Percentiles rank a stretch among this genome's conserved stretches.
These are phyloP conservation scores for Intellagama lesueurii DNA, from an alignment of 2,797 vertebrate species.

Conservation along the genomic window DNA sequence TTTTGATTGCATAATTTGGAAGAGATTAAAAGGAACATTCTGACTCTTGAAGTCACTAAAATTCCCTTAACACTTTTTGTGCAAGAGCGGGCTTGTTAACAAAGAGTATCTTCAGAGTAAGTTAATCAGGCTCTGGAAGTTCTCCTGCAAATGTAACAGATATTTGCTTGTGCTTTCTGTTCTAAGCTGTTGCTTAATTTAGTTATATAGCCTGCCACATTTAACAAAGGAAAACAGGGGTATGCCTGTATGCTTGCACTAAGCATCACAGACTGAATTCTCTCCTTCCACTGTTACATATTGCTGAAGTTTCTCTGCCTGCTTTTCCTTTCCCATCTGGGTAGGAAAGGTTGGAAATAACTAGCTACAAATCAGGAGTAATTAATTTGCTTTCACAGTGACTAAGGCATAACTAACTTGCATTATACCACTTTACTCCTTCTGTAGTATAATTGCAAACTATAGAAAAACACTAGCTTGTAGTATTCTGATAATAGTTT, in stretches of 20 bases:
- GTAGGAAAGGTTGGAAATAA: too few species aligned
- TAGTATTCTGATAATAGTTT: too few species aligned
- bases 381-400: not conserved
- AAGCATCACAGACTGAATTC: not conserved
- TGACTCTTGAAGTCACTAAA: not conserved
- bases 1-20: constrained; percentile 22
- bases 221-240: not conserved
- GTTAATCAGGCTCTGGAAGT: constrained; percentile 7
- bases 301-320: not conserved
- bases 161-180: not conserved
- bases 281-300: not conserved
- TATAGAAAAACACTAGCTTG: too few species aligned
- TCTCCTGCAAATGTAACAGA: not conserved
- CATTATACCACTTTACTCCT: not conserved
- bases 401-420: not conserved
- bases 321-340: not conserved
- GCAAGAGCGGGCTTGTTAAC: constrained; percentile 15
- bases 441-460: not conserved
- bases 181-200: not conserved
- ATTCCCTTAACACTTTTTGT: not conserved
- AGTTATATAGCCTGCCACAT: constrained; percentile 8
- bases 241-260: not conserved
- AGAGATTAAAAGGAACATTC: constrained; percentile 38
- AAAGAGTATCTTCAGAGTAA: not conserved
- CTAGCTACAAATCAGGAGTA: not conserved